Evolutionary conservation across 2,888 invertebrate species (phyloP).

Genomic region (Ceriagrion tenellum): DNA sequence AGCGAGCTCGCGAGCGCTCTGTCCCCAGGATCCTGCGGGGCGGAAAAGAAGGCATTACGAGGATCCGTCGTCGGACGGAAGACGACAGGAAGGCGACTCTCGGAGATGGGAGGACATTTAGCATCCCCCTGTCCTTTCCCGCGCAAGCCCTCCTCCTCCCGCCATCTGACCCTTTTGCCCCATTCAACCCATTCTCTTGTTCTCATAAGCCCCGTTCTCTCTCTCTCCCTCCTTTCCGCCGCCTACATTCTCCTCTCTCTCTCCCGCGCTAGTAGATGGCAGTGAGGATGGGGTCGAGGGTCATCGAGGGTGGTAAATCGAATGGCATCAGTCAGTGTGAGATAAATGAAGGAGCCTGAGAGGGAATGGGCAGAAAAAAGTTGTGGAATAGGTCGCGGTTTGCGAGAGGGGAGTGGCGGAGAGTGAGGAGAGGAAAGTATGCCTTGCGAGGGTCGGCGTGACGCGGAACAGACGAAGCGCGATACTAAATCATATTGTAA

Average conservation of each 20-base stretch:
- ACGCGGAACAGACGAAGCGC: background rate
- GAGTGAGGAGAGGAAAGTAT: background rate
- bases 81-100: no score
- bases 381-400: background rate
- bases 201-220: no score
- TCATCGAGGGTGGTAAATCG: background rate
- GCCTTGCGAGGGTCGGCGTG: background rate
- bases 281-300: background rate
- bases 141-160: no score
- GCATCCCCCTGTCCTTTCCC: no score
- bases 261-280: background rate
- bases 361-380: background rate
- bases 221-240: background rate
- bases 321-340: conserved; percentile 13
- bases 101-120: no score
- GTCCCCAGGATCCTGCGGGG: no score
- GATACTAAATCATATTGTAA: background rate
- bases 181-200: no score
- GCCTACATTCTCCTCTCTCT: background rate
- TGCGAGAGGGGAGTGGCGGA: background rate
- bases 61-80: no score
- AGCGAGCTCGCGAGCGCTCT: background rate
- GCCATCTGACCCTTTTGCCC: no score
- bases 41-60: no score
- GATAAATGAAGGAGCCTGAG: background rate